Evolutionary conservation across 2,797 vertebrate genomes (phyloP).

Genomic region (Clarias fuscus): DNA sequence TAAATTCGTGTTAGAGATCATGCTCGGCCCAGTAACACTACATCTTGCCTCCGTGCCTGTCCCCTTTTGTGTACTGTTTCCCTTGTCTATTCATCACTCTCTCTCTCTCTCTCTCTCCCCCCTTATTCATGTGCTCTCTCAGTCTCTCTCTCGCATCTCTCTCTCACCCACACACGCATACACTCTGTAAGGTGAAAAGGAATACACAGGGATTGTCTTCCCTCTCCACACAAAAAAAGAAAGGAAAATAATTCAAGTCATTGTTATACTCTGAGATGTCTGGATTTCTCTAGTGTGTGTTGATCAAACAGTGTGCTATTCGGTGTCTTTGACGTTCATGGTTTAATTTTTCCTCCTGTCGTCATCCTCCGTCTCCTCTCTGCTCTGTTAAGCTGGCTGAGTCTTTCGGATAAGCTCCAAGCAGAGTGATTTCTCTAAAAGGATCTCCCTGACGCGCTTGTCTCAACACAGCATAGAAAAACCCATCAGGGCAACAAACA

Average conservation of each 20-base stretch:
- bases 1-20: neutral
- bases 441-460: conserved; percentile 47
- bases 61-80: neutral
- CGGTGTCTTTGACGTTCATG: neutral
- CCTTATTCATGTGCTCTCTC: neutral
- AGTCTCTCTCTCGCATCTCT: neutral
- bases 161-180: neutral
- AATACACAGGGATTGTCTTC: neutral
- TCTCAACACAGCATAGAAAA: conserved; percentile 37
- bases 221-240: neutral
- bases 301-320: neutral
- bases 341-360: neutral
- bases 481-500: conserved; percentile 34
- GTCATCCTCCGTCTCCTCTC: conserved; percentile 3
- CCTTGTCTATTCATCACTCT: neutral
- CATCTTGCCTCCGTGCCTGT: neutral
- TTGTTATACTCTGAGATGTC: neutral
- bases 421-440: conserved; percentile 47
- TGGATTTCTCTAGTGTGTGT: neutral
- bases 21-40: neutral
- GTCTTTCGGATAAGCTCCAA: conserved; percentile 49
- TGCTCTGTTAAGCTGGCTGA: conserved; percentile 27
- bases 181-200: neutral
- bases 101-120: neutral
- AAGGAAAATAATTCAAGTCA: too few relatives aligned